These are phyloP conservation scores for Pangasius macronema DNA, from an alignment of 2,797 vertebrate species.

Conservation along the genomic window DNA sequence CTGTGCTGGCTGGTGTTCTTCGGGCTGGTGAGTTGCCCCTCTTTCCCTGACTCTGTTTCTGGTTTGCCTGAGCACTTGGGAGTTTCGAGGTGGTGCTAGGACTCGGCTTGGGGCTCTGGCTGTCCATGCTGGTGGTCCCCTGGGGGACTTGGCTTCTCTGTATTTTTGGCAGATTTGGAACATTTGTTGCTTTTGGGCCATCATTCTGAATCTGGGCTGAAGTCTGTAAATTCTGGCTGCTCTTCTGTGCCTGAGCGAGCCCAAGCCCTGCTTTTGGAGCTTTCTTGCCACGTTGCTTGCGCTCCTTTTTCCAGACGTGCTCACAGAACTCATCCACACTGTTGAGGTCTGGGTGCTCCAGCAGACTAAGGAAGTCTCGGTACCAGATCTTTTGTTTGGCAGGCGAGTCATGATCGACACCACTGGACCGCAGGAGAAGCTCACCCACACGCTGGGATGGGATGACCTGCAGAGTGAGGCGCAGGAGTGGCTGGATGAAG, in stretches of 20 bases:
- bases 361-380: constrained; percentile 95
- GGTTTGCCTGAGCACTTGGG: constrained; percentile 64
- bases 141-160: constrained; percentile 42
- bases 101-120: constrained; percentile 60
- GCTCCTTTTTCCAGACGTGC: constrained; percentile 97
- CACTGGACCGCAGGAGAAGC: constrained; percentile 77
- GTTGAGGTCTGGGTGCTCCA: constrained; percentile 96
- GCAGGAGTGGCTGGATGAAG: constrained; percentile 93
- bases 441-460: constrained; percentile 89
- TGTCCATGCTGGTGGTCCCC: constrained; percentile 65
- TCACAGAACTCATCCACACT: constrained; percentile 98
- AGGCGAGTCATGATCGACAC: constrained; percentile 47
- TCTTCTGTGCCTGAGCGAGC: constrained; percentile 37
- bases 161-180: constrained; percentile 37
- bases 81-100: constrained; percentile 34
- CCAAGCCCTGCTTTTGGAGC: constrained; percentile 58
- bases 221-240: constrained; percentile 37
- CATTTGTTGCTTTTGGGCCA: constrained; percentile 40
- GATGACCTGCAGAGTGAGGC: constrained; percentile 92
- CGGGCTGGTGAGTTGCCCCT: constrained; percentile 74
- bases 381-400: constrained; percentile 88
- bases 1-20: constrained; percentile 70
- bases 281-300: constrained; percentile 89
- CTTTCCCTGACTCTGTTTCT: constrained; percentile 71
- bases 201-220: constrained; percentile 21